These are phyloP conservation scores for Petaurus breviceps DNA, from an alignment of 2,113 vertebrate species.

Conservation along the genomic window DNA sequence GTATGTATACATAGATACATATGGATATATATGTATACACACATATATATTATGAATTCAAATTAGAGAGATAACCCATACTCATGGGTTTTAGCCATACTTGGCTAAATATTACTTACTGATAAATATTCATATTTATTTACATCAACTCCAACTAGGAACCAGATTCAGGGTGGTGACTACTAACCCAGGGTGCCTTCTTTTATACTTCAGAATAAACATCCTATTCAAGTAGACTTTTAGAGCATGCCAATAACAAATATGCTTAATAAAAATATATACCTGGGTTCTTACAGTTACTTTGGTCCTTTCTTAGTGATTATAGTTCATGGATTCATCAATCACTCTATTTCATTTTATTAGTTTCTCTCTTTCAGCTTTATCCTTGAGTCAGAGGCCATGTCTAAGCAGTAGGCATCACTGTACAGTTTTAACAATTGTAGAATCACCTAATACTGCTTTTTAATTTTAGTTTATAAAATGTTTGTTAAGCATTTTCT, in stretches of 20 bases:
- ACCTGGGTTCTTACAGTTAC: background rate
- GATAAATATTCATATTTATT: background rate
- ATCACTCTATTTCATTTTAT: background rate
- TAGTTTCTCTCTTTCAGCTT: background rate
- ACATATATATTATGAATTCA: background rate
- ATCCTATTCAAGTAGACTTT: background rate
- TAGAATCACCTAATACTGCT: slow-evolving; percentile 63
- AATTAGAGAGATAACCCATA: background rate
- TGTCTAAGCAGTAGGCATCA: slow-evolving; percentile 36
- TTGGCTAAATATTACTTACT: background rate
- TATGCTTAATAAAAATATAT: background rate
- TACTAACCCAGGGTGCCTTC: background rate
- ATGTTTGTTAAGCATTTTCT: background rate
- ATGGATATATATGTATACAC: no score
- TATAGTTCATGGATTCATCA: background rate
- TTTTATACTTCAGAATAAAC: background rate
- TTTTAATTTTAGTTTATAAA: slow-evolving; percentile 26
- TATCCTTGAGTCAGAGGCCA: background rate
- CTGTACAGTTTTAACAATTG: slow-evolving; percentile 57
- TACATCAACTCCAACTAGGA: background rate
- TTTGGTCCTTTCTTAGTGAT: background rate
- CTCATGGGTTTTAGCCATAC: background rate
- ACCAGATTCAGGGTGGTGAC: background rate
- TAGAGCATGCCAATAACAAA: background rate
- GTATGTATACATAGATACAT: no score